Percentiles rank a stretch among this genome's conserved stretches.
These are phyloP conservation scores for Heliocidaris erythrogramma DNA, from an alignment of 35 echinoderm and acorn worm species.

Conservation along the genomic window DNA sequence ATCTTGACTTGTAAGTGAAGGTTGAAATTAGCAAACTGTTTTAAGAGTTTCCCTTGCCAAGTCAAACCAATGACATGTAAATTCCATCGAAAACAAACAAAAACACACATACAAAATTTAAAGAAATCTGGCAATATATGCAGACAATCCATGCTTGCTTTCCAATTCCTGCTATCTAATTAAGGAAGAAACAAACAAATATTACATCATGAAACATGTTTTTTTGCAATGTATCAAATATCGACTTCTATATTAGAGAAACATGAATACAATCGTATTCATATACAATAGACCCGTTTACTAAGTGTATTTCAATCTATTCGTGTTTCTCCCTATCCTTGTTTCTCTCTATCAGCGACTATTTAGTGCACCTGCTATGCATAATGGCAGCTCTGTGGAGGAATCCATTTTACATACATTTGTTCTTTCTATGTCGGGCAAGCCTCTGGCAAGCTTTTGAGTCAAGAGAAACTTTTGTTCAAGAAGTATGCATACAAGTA, in stretches of 20 bases:
- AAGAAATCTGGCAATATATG: not conserved
- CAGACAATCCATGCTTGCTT: not conserved
- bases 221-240: not conserved
- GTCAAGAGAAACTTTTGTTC: no score
- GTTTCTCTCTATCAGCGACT: no score
- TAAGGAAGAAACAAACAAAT: not conserved
- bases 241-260: not conserved
- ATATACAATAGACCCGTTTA: no score
- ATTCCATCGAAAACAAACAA: not conserved
- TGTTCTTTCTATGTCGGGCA: no score
- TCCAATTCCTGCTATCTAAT: slow-evolving; percentile 3
- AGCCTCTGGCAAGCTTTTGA: no score
- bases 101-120: not conserved
- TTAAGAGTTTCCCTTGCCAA: not conserved
- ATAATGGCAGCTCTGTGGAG: no score
- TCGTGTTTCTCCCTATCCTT: no score
- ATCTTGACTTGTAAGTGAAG: not conserved
- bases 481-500: no score
- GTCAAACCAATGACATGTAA: not conserved
- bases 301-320: no score
- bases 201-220: not conserved
- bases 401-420: no score
- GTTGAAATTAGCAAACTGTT: not conserved
- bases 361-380: no score
- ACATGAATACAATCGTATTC: not conserved